These are phyloP conservation scores for Fissipunctia ypsillon DNA, from an alignment of 2,888 invertebrate species.

Conservation along the genomic window DNA sequence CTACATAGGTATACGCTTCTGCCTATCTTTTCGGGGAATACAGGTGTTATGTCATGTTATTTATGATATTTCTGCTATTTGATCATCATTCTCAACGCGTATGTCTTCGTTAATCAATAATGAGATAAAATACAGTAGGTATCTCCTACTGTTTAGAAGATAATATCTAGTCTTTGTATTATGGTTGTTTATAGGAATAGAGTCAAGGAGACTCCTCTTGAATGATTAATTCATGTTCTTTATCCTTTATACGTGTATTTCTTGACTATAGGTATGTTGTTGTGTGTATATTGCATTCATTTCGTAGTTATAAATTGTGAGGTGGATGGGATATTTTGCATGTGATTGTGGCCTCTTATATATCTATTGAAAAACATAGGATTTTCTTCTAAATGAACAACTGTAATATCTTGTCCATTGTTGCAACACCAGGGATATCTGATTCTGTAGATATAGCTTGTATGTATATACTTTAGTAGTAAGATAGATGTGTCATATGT, in stretches of 20 bases:
- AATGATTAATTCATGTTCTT: slow-evolving; percentile 35
- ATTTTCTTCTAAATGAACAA: background rate
- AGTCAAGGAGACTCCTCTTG: slow-evolving; percentile 42
- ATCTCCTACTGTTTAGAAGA: slow-evolving; percentile 15
- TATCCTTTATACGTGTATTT: slow-evolving; percentile 36
- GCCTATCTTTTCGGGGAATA: too few species aligned
- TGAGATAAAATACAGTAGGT: too few species aligned
- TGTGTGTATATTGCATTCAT: slow-evolving; percentile 54
- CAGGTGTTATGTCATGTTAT: too few species aligned
- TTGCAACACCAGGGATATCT: background rate
- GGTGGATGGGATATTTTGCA: slow-evolving; percentile 46
- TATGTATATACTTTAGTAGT: too few species aligned
- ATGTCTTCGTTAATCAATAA: too few species aligned
- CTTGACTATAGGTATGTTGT: slow-evolving; percentile 30
- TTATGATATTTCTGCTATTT: too few species aligned
- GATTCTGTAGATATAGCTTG: background rate
- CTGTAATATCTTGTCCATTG: background rate
- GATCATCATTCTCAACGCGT: too few species aligned
- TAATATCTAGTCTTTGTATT: slow-evolving; percentile 38
- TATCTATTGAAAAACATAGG: background rate
- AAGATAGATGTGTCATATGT: background rate
- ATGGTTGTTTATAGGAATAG: slow-evolving; percentile 30
- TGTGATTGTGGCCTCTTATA: background rate
- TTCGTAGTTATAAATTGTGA: slow-evolving; percentile 6
- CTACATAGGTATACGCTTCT: too few species aligned